phyloP scores from a whole-genome alignment of 2,888 invertebrate genomes.

The Plebejus melissa region DNA sequence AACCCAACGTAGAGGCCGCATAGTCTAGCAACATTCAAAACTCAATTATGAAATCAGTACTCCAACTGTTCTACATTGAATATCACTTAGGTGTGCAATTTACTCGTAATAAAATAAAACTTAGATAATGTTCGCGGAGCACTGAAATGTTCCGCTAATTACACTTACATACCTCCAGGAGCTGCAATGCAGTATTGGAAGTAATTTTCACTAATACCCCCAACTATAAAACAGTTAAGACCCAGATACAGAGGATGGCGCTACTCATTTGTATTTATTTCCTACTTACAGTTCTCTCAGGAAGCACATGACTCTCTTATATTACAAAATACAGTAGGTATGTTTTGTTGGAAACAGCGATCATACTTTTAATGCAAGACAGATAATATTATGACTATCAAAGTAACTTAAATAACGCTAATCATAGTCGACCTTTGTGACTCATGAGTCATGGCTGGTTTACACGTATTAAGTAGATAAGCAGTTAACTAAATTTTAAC shows the following conservation, averaged over 20 bases:
- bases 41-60: slow-evolving; percentile 2
- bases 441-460: too few relatives aligned
- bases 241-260: slow-evolving; percentile 26
- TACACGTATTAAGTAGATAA: too few relatives aligned
- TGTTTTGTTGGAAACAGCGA: too few relatives aligned
- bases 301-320: neutral
- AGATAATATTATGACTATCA: too few relatives aligned
- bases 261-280: slow-evolving; percentile 21
- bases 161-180: slow-evolving; percentile 50
- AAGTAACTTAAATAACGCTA: too few relatives aligned
- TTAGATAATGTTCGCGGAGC: slow-evolving; percentile 43
- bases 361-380: too few relatives aligned
- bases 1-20: neutral
- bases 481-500: too few relatives aligned
- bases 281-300: neutral
- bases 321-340: neutral
- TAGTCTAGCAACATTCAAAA: neutral
- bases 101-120: slow-evolving; percentile 43
- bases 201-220: slow-evolving; percentile 61
- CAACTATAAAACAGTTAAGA: slow-evolving; percentile 46
- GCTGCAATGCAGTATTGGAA: slow-evolving; percentile 64
- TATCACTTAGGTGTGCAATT: slow-evolving; percentile 37
- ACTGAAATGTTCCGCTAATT: slow-evolving; percentile 62
- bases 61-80: slow-evolving; percentile 20
- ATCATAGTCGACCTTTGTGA: too few relatives aligned